A percentile compares a stretch with the other conserved stretches of the same genome.
These are phyloP conservation scores for Macrosteles quadrilineatus DNA, from an alignment of 1,140 invertebrate genomes.

Conservation along the genomic window DNA sequence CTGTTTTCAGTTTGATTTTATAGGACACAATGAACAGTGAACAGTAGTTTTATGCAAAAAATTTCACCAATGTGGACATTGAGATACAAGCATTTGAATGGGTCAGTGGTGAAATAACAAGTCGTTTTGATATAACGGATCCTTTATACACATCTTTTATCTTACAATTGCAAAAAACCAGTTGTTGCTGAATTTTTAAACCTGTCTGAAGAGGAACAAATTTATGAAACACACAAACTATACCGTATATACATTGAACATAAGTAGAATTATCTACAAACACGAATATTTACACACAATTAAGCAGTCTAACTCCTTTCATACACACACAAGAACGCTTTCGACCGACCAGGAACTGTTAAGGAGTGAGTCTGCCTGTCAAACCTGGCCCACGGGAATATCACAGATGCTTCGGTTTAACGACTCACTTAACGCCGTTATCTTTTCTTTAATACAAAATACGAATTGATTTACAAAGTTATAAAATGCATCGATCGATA, in stretches of 20 bases:
- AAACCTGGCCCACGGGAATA: slow-evolving; percentile 29
- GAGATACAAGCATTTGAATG: no score
- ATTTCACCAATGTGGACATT: no score
- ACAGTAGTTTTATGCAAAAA: no score
- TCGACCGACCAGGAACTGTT: background rate
- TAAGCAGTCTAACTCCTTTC: slow-evolving; percentile 22
- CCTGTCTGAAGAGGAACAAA: background rate
- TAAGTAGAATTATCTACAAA: background rate
- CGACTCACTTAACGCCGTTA: background rate
- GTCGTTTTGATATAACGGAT: slow-evolving; percentile 10
- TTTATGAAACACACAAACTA: slow-evolving; percentile 4
- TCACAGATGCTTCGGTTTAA: slow-evolving; percentile 16
- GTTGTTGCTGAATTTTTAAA: slow-evolving; percentile 19
- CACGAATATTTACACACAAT: slow-evolving; percentile 16
- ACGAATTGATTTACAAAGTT: slow-evolving; percentile 29
- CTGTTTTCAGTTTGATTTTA: no score
- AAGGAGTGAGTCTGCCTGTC: slow-evolving; percentile 27
- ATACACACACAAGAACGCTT: slow-evolving; percentile 1
- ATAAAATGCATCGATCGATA: slow-evolving; percentile 20
- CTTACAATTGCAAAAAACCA: background rate
- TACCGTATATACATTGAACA: slow-evolving; percentile 3
- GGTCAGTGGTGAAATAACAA: no score
- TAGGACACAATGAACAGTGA: no score
- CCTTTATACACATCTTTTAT: slow-evolving; percentile 10
- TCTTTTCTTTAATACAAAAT: slow-evolving; percentile 15